Evolutionary conservation across 1,140 invertebrate genomes (phyloP).

Genomic region (Microplitis demolitor): DNA sequence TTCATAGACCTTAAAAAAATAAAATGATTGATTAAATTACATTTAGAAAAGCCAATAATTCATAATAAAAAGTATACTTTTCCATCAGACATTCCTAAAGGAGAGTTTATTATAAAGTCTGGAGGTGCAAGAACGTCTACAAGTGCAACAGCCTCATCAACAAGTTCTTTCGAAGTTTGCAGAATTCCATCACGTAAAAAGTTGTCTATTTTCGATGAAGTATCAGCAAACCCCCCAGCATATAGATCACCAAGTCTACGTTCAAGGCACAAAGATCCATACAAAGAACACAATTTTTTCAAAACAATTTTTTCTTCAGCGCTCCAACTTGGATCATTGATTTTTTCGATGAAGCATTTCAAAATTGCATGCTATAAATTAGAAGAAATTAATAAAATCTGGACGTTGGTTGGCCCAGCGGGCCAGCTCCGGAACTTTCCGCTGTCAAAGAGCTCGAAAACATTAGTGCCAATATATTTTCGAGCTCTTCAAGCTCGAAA

Average conservation of each 20-base stretch:
- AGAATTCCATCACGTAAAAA: slow-evolving; percentile 70
- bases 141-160: slow-evolving; percentile 76
- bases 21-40: slow-evolving; percentile 31
- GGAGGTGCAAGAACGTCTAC: slow-evolving; percentile 87
- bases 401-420: neutral
- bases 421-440: neutral
- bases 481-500: too few relatives aligned
- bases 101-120: slow-evolving; percentile 86
- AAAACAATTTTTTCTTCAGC: slow-evolving; percentile 65
- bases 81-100: slow-evolving; percentile 82
- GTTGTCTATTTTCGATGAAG: slow-evolving; percentile 54
- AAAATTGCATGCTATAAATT: slow-evolving; percentile 68
- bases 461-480: too few relatives aligned
- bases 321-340: slow-evolving; percentile 54
- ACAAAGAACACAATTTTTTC: slow-evolving; percentile 71
- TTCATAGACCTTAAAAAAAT: slow-evolving; percentile 74
- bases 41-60: neutral
- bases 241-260: slow-evolving; percentile 78
- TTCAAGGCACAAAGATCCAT: slow-evolving; percentile 74
- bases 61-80: slow-evolving; percentile 63
- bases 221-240: slow-evolving; percentile 69
- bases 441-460: slow-evolving; percentile 13
- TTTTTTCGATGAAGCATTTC: slow-evolving; percentile 65
- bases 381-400: neutral
- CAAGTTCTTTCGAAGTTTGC: slow-evolving; percentile 72